Percentiles rank a stretch among this genome's conserved stretches.
phyloP scores from a whole-genome alignment of 23 tunicate species.

The Botrylloides violaceus region DNA sequence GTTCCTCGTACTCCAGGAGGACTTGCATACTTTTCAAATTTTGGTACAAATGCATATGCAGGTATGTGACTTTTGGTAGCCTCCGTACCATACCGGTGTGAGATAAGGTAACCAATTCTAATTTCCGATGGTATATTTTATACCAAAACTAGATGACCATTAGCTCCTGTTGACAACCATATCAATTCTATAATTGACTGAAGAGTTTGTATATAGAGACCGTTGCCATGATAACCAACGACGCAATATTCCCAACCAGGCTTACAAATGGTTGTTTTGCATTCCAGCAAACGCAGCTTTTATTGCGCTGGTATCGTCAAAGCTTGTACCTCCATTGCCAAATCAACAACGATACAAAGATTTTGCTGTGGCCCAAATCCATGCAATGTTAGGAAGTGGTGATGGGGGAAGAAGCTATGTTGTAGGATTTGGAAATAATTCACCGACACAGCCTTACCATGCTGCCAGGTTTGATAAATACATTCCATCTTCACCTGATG shows the following conservation, averaged over 20 bases:
- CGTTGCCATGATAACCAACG: too few species aligned
- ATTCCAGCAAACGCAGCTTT: slow-evolving; percentile 74
- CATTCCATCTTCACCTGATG: too few species aligned
- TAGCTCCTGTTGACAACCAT: too few species aligned
- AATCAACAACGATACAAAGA: slow-evolving; percentile 12
- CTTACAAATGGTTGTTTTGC: slow-evolving; percentile 10
- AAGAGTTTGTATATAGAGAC: too few species aligned
- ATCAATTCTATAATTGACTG: too few species aligned
- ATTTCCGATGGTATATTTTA: too few species aligned
- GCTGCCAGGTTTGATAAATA: slow-evolving; percentile 68
- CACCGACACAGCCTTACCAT: slow-evolving; percentile 79
- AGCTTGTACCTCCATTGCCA: slow-evolving; percentile 16
- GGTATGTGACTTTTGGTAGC: slow-evolving; percentile 29
- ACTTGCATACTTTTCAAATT: slow-evolving; percentile 44
- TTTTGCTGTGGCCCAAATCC: slow-evolving; percentile 51
- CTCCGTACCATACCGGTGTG: too few species aligned
- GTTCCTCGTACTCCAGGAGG: slow-evolving; percentile 50
- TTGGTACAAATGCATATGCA: slow-evolving; percentile 79
- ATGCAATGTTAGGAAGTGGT: slow-evolving; percentile 65
- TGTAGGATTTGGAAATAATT: slow-evolving; percentile 37
- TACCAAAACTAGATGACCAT: too few species aligned
- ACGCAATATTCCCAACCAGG: too few species aligned
- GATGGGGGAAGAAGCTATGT: slow-evolving; percentile 33
- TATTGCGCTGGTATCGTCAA: slow-evolving; percentile 49
- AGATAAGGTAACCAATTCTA: too few species aligned